Percentiles rank a stretch among this genome's conserved stretches.
Evolutionary conservation across 2,113 vertebrate genomes (phyloP).

Genomic region (Triplophysa tibetana): DNA sequence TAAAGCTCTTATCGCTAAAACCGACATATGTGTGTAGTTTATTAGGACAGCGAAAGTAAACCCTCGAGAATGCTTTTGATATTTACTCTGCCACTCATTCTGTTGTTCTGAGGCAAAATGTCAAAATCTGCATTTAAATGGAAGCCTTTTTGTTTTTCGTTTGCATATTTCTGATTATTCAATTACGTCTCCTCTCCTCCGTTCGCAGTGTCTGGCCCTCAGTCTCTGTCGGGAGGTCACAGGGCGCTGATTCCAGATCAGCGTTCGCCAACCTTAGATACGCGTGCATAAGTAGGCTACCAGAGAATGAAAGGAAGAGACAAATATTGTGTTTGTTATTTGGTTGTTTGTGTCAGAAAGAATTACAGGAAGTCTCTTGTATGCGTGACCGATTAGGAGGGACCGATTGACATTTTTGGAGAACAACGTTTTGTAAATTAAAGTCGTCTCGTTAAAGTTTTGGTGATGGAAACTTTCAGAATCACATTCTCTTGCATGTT

Average conservation of each 20-base stretch:
- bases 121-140: slow-evolving; percentile 78
- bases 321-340: too few relatives aligned
- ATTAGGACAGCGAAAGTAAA: neutral
- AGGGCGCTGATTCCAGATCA: neutral
- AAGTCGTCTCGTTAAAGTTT: too few relatives aligned
- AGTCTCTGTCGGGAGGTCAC: neutral
- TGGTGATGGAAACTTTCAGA: too few relatives aligned
- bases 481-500: too few relatives aligned
- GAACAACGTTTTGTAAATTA: too few relatives aligned
- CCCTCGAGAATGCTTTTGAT: slow-evolving; percentile 13
- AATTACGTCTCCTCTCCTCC: slow-evolving; percentile 56
- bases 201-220: slow-evolving; percentile 22
- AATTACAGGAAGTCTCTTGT: too few relatives aligned
- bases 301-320: too few relatives aligned
- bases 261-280: neutral
- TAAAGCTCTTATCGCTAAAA: too few relatives aligned
- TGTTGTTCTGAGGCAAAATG: slow-evolving; percentile 62
- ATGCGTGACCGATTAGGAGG: too few relatives aligned
- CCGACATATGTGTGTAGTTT: neutral
- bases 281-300: neutral
- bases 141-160: slow-evolving; percentile 62
- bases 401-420: too few relatives aligned
- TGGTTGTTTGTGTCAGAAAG: too few relatives aligned
- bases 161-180: slow-evolving; percentile 72
- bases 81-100: slow-evolving; percentile 11